These are phyloP conservation scores for Drosophila multiciliata DNA, from an alignment of 2,888 invertebrate species.

Conservation along the genomic window DNA sequence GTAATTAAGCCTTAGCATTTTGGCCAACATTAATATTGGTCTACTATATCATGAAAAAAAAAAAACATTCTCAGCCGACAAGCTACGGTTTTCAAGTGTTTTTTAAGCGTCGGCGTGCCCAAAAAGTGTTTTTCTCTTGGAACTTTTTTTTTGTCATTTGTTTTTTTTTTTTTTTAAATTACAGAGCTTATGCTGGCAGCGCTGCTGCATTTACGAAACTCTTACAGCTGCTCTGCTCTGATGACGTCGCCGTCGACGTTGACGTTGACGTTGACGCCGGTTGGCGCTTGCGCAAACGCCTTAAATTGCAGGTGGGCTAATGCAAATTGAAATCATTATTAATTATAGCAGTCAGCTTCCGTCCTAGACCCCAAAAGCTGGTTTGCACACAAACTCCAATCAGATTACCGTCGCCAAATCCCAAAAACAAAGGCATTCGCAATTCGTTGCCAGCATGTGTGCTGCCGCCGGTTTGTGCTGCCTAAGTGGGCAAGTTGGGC, in stretches of 20 bases:
- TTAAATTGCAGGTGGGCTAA: constrained; percentile 74
- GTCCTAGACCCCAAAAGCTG: constrained; percentile 72
- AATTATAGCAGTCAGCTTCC: constrained; percentile 77
- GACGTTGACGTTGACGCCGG: constrained; percentile 35
- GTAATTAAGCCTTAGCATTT: background rate
- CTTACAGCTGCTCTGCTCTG: constrained; percentile 24
- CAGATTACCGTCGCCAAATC: constrained; percentile 50
- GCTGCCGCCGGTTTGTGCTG: background rate
- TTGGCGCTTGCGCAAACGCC: constrained; percentile 58
- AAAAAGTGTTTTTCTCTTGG: background rate
- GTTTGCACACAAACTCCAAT: constrained; percentile 35
- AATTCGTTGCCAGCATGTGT: constrained; percentile 2
- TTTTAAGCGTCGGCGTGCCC: background rate
- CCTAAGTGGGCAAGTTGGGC: background rate
- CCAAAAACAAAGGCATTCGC: constrained; percentile 48
- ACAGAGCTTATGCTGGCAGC: constrained; percentile 26
- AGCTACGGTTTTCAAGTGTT: background rate
- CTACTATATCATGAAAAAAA: background rate
- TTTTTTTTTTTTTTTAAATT: constrained; percentile 25
- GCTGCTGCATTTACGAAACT: constrained; percentile 40
- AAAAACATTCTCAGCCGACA: background rate
- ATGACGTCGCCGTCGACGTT: background rate
- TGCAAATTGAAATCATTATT: constrained; percentile 80
- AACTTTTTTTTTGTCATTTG: background rate
- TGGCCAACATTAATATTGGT: background rate